phyloP scores from a whole-genome alignment of 2,888 invertebrate species.

The Aplocera efformata region DNA sequence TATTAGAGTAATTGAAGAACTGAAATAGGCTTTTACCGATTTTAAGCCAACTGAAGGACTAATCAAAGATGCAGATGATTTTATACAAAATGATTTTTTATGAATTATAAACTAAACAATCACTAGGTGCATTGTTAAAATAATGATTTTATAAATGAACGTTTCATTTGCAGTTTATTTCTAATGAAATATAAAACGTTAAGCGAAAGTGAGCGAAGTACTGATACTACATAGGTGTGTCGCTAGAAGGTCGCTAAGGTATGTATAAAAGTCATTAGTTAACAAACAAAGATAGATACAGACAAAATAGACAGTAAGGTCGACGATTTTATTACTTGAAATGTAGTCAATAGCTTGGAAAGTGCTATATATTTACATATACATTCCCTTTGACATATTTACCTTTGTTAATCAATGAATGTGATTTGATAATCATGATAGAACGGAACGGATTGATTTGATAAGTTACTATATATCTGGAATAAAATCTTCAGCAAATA shows the following conservation, averaged over 20 bases:
- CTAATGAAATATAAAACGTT: conserved; percentile 3
- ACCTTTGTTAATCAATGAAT: no score
- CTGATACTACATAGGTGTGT: conserved; percentile 2
- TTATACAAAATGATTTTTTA: conserved; percentile 1
- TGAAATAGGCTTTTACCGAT: conserved; percentile 2
- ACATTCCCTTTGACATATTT: no score
- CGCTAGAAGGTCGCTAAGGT: conserved; percentile 22
- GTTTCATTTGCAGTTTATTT: no score
- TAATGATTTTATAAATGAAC: no score
- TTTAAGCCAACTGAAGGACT: conserved; percentile 1
- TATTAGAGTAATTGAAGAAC: conserved; percentile 7
- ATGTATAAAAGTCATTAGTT: conserved; percentile 26
- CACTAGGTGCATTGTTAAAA: no score
- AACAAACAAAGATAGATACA: conserved; percentile 24
- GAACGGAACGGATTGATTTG: no score
- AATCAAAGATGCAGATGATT: conserved; percentile 3
- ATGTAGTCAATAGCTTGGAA: no score
- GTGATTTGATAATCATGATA: no score
- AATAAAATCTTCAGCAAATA: no score
- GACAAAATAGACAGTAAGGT: conserved; percentile 15
- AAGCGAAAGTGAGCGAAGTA: conserved; percentile 15
- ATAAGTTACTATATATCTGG: no score
- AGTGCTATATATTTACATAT: no score
- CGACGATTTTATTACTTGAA: background rate
- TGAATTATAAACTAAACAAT: conserved; percentile 6